Percentiles rank a stretch among this genome's conserved stretches.
These are phyloP conservation scores for Tadarida brasiliensis DNA, from an alignment of 2,797 vertebrate species.

Conservation along the genomic window DNA sequence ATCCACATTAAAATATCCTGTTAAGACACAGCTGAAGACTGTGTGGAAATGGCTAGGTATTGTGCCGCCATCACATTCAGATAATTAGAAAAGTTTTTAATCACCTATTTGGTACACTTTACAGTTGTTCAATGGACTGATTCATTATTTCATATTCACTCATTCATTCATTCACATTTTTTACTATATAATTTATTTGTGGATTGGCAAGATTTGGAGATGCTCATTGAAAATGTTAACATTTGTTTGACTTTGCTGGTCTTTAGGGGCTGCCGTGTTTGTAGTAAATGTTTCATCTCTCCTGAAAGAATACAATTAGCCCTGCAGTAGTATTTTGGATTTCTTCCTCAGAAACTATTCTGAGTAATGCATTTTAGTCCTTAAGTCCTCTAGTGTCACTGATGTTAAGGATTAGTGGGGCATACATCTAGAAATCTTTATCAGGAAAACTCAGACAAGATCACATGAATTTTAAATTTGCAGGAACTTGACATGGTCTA, in stretches of 20 bases:
- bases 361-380: not conserved
- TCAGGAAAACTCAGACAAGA: conserved; percentile 10
- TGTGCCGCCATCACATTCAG: not conserved
- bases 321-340: not conserved
- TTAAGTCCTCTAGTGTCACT: not conserved
- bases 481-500: not conserved
- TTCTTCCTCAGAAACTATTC: not conserved
- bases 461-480: not conserved
- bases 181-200: not conserved
- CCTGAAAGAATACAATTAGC: not conserved
- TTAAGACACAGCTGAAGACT: not conserved
- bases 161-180: not conserved
- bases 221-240: not conserved
- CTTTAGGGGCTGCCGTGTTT: not conserved
- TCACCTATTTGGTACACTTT: not conserved
- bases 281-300: not conserved
- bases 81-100: not conserved
- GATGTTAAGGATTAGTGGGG: not conserved
- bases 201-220: not conserved
- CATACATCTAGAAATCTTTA: not conserved
- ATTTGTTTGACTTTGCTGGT: not conserved
- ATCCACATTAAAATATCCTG: not conserved
- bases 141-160: not conserved
- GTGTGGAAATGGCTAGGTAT: not conserved
- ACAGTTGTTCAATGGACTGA: too few relatives aligned